Evolutionary conservation across 1,140 invertebrate genomes (phyloP).

Genomic region (Heliconius hewitsoni): DNA sequence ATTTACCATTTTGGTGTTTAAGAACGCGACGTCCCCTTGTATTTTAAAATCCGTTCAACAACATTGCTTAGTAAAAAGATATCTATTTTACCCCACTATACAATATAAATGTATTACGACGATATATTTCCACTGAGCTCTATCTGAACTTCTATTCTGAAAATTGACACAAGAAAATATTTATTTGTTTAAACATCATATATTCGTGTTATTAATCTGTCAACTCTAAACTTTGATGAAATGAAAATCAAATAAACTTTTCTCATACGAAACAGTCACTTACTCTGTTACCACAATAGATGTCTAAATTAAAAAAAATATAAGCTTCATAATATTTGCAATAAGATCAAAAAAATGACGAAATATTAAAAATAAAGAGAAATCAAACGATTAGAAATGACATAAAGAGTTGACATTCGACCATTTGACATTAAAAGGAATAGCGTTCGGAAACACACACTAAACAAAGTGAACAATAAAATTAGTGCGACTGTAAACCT

Average conservation of each 20-base stretch:
- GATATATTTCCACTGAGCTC: conserved; percentile 8
- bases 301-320: background rate
- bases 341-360: background rate
- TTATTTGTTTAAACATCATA: too few species aligned
- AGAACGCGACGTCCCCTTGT: background rate
- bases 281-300: background rate
- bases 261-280: background rate
- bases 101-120: conserved; percentile 23
- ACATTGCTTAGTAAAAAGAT: conserved; percentile 28
- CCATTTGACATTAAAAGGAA: background rate
- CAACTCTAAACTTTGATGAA: background rate
- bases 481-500: conserved; percentile 66
- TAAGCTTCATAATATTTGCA: background rate
- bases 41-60: background rate
- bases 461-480: background rate
- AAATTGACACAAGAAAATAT: background rate
- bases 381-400: background rate
- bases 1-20: conserved; percentile 5
- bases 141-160: background rate
- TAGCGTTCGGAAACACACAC: background rate
- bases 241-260: background rate
- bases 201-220: background rate
- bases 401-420: background rate
- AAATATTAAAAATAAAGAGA: background rate
- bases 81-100: conserved; percentile 20